These are phyloP conservation scores for Lepidurus apus DNA, from an alignment of 1,140 invertebrate genomes.

Conservation along the genomic window DNA sequence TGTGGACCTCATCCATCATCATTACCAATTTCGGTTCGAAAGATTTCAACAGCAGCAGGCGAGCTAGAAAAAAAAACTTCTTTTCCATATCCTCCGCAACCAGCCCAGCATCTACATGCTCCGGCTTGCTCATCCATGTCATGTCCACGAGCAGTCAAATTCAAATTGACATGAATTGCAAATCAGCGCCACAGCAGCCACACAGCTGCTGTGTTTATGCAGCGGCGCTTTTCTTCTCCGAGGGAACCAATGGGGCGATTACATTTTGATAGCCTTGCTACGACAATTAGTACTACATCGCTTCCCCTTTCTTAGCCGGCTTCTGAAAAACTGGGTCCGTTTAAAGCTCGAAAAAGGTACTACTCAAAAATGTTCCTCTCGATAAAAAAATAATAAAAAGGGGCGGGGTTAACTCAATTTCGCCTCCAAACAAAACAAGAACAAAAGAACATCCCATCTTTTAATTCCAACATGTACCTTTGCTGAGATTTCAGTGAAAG, in stretches of 20 bases:
- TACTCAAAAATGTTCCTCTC: neutral
- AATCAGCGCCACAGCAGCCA: conserved; percentile 6
- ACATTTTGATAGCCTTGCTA: neutral
- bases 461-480: neutral
- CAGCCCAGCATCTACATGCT: neutral
- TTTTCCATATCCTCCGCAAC: neutral
- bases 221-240: neutral
- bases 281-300: neutral
- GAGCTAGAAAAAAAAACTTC: neutral
- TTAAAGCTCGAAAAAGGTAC: neutral
- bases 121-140: conserved; percentile 4
- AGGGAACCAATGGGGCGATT: conserved; percentile 1
- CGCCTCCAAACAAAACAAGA: neutral
- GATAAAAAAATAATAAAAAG: neutral
- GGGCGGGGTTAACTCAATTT: neutral
- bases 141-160: conserved; percentile 19
- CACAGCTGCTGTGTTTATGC: neutral
- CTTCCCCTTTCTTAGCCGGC: neutral
- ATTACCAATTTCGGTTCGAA: too few species aligned
- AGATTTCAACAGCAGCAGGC: too few species aligned
- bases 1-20: too few species aligned
- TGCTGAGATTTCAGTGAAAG: neutral
- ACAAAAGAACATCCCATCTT: neutral
- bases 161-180: conserved; percentile 19
- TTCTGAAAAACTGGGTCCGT: neutral